Evolutionary conservation across 2,797 vertebrate species (phyloP), one percentile per base, ranked within the genome.

Genomic region (Halcyon smyrnensis): DNA sequence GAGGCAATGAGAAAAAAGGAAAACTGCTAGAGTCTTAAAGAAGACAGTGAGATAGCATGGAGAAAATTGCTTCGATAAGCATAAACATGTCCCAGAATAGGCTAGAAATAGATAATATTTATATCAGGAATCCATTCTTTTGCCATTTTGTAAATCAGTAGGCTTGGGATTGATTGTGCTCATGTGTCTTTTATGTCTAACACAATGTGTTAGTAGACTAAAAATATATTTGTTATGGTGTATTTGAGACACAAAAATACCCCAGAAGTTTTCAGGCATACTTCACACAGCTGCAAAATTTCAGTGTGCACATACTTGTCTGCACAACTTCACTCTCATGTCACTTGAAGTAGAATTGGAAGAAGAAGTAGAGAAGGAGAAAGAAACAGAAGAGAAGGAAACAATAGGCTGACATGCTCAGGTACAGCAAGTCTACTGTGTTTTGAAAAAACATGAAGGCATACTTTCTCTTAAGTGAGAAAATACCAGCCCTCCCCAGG

Each of bases 21-120:
- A 63, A 80, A 89, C 36, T 83, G 34, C 9, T 64, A 15, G 12
- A 70, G 28, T 78, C n/a, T 91, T 92, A 90, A 73, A 70, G 45
- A 87, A 84, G 36, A 48, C n/a, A 68, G 34, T 56, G 39, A 93
- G 57, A 70, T 10, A 77, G 19, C 30, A 81, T 10, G 3, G 12
- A 8, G 32, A 21, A 69, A 91, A 90, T 46, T 87, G 54, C 70
- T 91, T 94, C 86, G 56, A 46, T 71, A 85, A 95, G 74, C 48
- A 64, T 68, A 80, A 88, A 70, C 24, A 48, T 30, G n/a, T 57
- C 62, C 45, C 36, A 69, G 71, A 88, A 80, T 30, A 71, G 30
- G 28, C 46, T 87, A 73, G 70, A 94, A 91, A 71, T 95, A 93
- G 93, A 75, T 70, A 79, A 57, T 89, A 54, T 80, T 89, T 91